Base-by-base conservation (phyloP, 2,888 invertebrate species). In the Nemurella pictetii region DNA sequence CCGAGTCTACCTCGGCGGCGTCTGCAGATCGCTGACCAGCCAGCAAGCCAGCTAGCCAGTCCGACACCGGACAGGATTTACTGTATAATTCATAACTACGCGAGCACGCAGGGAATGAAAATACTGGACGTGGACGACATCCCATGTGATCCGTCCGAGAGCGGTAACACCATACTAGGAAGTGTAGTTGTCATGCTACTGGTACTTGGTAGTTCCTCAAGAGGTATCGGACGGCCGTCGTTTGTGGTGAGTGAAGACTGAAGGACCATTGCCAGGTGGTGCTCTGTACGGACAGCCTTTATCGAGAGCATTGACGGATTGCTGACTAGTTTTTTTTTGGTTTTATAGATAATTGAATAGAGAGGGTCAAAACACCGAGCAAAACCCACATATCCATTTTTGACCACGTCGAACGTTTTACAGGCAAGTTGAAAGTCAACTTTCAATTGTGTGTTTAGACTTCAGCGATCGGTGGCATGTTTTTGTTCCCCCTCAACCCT, bases 381-480 rank as follows among this genome's bases (percentile, higher is more conserved):
- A 82, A 55, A 82, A 82, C 82, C 82, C 82, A 82, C 55, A 82
- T 82, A 82, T 72, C 82, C 82, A 82, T 82, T 82, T 82, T 82
- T 82, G 82, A 82, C 55, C 82, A 78, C 30, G 30, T 30, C 20
- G 78, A 27, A 78, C 55, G 55, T 55, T 78, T 78, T 30, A 75
- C 9, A 15, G 28, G 5, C 78, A 9, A 25, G 78, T 29, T 75
- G 26, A 1, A 81, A 4, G 32, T 35, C 80, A 81, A 30, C 29
- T 35, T 32, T 82, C 55, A 55, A 55, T 82, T 28, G 78, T 78
- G 78, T n/a, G 30, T 28, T n/a, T n/a, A n/a, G n/a, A n/a, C n/a
- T 0, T 12, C 25, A 26, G 77, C 78, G 20, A 29, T 15, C 30
- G 29, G 30, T 30, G 78, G 28, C 78, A 12, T 27, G 78, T 30